These are phyloP conservation scores for Eristalinus sepulchralis DNA, from an alignment of 2,888 invertebrate genomes.

Conservation along the genomic window DNA sequence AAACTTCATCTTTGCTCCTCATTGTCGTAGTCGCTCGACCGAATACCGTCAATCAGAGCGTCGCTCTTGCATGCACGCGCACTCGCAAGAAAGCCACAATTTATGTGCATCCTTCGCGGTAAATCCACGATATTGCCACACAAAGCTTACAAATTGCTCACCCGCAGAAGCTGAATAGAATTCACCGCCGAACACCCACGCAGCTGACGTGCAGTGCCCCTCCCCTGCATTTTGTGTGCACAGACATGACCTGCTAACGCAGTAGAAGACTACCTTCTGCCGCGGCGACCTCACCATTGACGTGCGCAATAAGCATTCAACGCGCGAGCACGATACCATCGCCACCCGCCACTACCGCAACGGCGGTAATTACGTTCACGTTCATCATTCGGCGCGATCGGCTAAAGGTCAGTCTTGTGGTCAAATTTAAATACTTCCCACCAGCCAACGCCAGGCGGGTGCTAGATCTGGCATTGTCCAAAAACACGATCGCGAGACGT, in stretches of 20 bases:
- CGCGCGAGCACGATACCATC: neutral
- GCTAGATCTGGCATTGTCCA: slow-evolving; percentile 46
- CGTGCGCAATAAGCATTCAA: slow-evolving; percentile 28
- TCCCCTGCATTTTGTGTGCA: neutral
- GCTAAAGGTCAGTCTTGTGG: slow-evolving; percentile 65
- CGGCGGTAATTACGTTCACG: slow-evolving; percentile 54
- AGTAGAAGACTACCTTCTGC: slow-evolving; percentile 25
- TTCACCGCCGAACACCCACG: slow-evolving; percentile 1
- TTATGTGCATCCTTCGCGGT: slow-evolving; percentile 59
- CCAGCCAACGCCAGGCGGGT: slow-evolving; percentile 17
- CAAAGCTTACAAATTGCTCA: neutral
- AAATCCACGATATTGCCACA: slow-evolving; percentile 43
- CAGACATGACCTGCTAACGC: slow-evolving; percentile 50
- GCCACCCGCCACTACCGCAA: neutral
- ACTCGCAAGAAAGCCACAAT: slow-evolving; percentile 33
- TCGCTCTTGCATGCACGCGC: slow-evolving; percentile 22
- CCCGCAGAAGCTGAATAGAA: slow-evolving; percentile 39
- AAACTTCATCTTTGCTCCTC: slow-evolving; percentile 10
- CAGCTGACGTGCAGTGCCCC: slow-evolving; percentile 6
- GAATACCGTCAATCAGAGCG: neutral
- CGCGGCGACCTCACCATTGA: slow-evolving; percentile 29
- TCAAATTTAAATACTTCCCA: slow-evolving; percentile 67
- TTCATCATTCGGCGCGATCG: slow-evolving; percentile 43
- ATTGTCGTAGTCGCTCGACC: slow-evolving; percentile 16
- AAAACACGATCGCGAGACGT: neutral